A percentile compares a stretch with the other conserved stretches of the same genome.
Conservation (phyloP, 2,888 invertebrate genomes). For the Tolmerus cingulatus region DNA sequence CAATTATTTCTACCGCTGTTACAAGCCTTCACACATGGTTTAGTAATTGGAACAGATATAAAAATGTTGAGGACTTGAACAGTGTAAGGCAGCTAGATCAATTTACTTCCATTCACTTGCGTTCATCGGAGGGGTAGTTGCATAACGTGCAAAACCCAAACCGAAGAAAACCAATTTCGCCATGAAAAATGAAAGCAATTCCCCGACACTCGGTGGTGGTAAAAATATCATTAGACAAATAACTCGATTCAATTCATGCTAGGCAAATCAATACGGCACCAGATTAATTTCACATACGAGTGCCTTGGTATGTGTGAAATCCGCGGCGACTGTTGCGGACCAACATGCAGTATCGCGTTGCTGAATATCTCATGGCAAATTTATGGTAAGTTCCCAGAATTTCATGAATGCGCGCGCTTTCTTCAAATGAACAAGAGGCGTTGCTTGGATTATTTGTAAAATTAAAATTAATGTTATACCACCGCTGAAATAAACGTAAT, state of each 20-base stretch:
- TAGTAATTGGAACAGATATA: slow-evolving; percentile 10
- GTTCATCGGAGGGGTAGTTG: not conserved
- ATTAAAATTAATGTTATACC: not conserved
- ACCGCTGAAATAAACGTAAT: not conserved
- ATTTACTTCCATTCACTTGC: slow-evolving; percentile 20
- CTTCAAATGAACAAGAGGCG: not conserved
- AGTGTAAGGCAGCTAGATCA: not conserved
- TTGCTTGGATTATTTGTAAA: not conserved
- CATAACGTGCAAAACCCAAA: not conserved
- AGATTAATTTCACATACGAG: not conserved
- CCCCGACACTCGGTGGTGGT: not conserved
- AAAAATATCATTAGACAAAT: slow-evolving; percentile 5
- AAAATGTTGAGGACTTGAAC: not conserved
- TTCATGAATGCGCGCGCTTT: not conserved
- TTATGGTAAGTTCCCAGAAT: not conserved
- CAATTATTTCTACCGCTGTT: not conserved
- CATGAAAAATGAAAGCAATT: slow-evolving; percentile 29
- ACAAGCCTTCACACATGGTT: not conserved
- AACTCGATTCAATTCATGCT: not conserved
- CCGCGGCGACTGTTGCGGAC: not conserved
- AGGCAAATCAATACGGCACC: not conserved
- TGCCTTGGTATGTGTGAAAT: not conserved
- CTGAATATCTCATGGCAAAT: not conserved
- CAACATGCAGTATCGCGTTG: not conserved
- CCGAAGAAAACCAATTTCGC: slow-evolving; percentile 12